Conservation (phyloP, 2,113 vertebrate genomes). For the Bungarus multicinctus region DNA sequence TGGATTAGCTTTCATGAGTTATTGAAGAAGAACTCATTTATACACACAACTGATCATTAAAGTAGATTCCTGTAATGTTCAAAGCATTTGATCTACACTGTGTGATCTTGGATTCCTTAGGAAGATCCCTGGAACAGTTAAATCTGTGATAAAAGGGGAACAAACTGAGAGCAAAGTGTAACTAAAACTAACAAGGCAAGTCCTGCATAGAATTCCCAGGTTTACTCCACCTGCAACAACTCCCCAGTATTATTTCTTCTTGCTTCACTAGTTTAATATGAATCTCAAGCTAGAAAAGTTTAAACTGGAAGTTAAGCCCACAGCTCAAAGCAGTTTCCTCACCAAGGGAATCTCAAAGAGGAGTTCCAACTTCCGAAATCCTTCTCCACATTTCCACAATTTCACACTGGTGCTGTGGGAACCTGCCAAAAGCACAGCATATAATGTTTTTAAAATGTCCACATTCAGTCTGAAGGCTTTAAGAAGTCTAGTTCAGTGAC, state of each 20-base stretch:
- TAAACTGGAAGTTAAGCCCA: not conserved
- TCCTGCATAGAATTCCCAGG: not conserved
- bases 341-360: constrained; percentile 88
- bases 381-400: constrained; percentile 86
- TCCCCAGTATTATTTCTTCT: no score
- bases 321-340: constrained; percentile 20
- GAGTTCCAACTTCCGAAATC: constrained; percentile 79
- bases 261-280: not conserved
- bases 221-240: not conserved
- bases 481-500: not conserved
- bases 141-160: not conserved
- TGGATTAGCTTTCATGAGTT: not conserved
- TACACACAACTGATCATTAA: not conserved
- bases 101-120: not conserved
- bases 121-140: not conserved
- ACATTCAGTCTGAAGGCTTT: not conserved
- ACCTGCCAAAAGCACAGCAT: constrained; percentile 65
- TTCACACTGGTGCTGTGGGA: constrained; percentile 82
- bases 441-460: not conserved
- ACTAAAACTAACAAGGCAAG: not conserved
- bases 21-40: not conserved
- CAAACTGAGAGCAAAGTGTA: not conserved
- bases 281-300: not conserved
- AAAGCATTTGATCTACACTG: not conserved
- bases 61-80: not conserved